phyloP scores from a whole-genome alignment of 2,113 vertebrate genomes.

The Nycticebus coucang region DNA sequence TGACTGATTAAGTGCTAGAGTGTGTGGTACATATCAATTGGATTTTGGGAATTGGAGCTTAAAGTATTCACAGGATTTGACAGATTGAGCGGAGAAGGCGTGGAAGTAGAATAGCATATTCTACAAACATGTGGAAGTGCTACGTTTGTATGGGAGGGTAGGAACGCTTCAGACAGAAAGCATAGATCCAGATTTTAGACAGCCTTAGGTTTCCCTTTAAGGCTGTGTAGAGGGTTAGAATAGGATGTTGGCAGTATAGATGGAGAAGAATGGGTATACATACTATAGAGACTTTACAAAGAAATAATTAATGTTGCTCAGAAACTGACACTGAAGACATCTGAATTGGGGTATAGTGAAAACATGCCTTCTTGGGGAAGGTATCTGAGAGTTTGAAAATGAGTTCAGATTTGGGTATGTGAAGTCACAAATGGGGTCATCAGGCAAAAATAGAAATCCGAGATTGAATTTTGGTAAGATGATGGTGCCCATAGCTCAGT shows the following conservation, averaged over 20 bases:
- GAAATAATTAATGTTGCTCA: not conserved
- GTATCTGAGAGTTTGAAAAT: not conserved
- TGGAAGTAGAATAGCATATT: not conserved
- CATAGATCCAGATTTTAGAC: not conserved
- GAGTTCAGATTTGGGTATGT: not conserved
- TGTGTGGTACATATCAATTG: not conserved
- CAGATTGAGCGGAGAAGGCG: not conserved
- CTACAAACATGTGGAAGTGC: not conserved
- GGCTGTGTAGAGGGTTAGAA: not conserved
- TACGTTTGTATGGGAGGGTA: not conserved
- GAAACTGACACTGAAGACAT: not conserved
- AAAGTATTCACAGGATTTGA: not conserved
- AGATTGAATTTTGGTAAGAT: not conserved
- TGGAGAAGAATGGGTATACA: not conserved
- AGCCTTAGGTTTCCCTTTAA: not conserved
- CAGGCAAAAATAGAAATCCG: not conserved
- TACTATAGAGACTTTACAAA: not conserved
- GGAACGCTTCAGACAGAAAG: not conserved
- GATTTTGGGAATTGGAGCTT: not conserved
- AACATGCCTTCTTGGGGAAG: not conserved
- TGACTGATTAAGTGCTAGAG: not conserved
- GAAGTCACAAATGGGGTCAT: not conserved
- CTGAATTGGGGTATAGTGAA: not conserved
- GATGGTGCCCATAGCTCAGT: no score
- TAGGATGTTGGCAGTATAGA: not conserved